These are phyloP conservation scores for Zootermopsis nevadensis DNA, from an alignment of 2,888 invertebrate species.

Conservation along the genomic window DNA sequence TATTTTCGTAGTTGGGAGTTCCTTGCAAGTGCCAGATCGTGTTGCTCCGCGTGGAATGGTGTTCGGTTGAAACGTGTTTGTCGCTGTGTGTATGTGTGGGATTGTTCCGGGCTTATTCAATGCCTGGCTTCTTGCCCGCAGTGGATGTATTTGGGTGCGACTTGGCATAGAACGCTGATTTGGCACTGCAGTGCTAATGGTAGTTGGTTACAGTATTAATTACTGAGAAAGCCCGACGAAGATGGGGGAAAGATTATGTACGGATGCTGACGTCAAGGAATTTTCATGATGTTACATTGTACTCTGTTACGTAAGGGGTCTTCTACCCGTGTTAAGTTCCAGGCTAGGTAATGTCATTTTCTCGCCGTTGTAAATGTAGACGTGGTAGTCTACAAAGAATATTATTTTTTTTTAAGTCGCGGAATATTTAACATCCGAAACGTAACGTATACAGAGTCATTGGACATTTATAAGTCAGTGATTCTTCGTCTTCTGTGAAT, in stretches of 20 bases:
- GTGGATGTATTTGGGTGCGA: slow-evolving; percentile 20
- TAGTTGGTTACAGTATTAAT: slow-evolving; percentile 24
- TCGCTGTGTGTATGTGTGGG: not conserved
- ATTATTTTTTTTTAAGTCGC: no score
- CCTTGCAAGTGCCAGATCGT: no score
- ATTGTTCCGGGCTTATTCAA: not conserved
- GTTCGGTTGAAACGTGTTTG: not conserved
- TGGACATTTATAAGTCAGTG: no score
- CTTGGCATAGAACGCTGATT: not conserved
- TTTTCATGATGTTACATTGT: not conserved
- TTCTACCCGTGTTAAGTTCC: not conserved
- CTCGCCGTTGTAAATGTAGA: no score
- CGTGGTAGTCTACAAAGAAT: no score
- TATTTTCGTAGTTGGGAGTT: no score
- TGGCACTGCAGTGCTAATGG: slow-evolving; percentile 6
- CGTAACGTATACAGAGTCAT: no score
- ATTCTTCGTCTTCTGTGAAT: no score
- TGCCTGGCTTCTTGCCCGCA: not conserved
- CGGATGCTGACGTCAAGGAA: not conserved
- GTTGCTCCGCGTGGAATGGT: not conserved
- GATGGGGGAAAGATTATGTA: not conserved
- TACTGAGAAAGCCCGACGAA: slow-evolving; percentile 5
- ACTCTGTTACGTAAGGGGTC: not conserved
- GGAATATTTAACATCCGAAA: no score
- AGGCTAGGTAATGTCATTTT: no score